phyloP scores from a whole-genome alignment of 2,888 invertebrate species.

The Dynastes tityus region DNA sequence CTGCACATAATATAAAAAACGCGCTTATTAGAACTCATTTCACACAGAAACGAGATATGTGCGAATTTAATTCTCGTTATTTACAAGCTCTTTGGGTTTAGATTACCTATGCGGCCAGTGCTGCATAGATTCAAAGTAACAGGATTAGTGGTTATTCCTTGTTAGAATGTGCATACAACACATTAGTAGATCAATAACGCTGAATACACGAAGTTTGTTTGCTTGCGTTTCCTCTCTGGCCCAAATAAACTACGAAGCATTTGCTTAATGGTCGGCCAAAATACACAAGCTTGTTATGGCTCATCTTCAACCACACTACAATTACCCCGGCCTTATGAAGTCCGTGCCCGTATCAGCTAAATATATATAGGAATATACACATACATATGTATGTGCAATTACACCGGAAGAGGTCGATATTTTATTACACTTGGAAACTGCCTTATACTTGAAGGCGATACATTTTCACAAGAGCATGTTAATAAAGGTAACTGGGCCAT shows the following conservation, averaged over 20 bases:
- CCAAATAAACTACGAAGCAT: conserved; percentile 34
- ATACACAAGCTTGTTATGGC: conserved; percentile 43
- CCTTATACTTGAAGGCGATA: not conserved
- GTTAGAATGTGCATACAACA: conserved; percentile 12
- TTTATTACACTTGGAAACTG: not conserved
- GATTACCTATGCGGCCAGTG: not conserved
- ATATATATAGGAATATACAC: not conserved
- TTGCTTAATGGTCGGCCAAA: conserved; percentile 41
- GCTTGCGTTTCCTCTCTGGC: conserved; percentile 30
- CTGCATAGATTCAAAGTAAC: conserved; percentile 3
- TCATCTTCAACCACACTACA: conserved; percentile 29
- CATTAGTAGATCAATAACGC: conserved; percentile 13
- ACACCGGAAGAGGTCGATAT: not conserved
- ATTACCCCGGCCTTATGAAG: conserved; percentile 1
- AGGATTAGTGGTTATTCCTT: conserved; percentile 38
- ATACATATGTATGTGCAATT: conserved; percentile 1
- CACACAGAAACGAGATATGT: not conserved
- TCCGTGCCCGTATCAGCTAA: not conserved
- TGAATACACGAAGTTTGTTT: conserved; percentile 29
- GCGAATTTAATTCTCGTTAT: not conserved
- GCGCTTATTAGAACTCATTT: not conserved
- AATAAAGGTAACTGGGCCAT: not conserved
- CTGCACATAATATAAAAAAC: too few relatives aligned
- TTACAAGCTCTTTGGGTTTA: not conserved
- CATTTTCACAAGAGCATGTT: not conserved